Evolutionary conservation across 1,140 invertebrate species (phyloP).

Genomic region (Drosophila saltans): DNA sequence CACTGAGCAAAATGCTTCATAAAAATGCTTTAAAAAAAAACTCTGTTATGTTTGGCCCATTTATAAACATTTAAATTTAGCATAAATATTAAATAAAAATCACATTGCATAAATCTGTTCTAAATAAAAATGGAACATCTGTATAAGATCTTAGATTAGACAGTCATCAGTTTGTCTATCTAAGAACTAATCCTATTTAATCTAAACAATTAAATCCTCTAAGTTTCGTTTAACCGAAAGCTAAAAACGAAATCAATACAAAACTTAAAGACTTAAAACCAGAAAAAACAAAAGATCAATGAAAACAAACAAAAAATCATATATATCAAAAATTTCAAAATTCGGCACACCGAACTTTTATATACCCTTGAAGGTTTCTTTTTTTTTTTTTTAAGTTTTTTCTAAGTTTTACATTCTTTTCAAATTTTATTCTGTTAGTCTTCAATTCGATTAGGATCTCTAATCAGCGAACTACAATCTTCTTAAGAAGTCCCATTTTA

Average conservation of each 20-base stretch:
- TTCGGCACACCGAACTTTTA: neutral
- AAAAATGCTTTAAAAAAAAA: constrained; percentile 70
- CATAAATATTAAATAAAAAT: constrained; percentile 41
- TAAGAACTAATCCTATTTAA: constrained; percentile 10
- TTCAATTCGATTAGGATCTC: too few relatives aligned
- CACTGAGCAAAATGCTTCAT: constrained; percentile 74
- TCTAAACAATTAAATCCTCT: neutral
- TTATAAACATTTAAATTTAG: constrained; percentile 71
- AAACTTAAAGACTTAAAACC: constrained; percentile 2
- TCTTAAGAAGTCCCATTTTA: too few relatives aligned
- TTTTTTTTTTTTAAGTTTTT: too few relatives aligned
- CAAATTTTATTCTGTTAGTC: too few relatives aligned
- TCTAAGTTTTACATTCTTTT: too few relatives aligned
- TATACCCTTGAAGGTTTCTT: neutral
- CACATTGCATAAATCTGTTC: neutral
- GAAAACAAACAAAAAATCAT: neutral
- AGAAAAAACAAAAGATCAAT: neutral
- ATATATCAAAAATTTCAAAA: neutral
- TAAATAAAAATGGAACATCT: too few relatives aligned
- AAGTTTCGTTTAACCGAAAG: neutral
- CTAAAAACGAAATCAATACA: neutral
- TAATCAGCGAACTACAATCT: too few relatives aligned
- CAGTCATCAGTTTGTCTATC: neutral
- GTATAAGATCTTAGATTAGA: neutral
- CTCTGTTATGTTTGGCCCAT: constrained; percentile 79